Conservation (phyloP, 1,140 invertebrate species). For the Anoplolepis gracilipes region DNA sequence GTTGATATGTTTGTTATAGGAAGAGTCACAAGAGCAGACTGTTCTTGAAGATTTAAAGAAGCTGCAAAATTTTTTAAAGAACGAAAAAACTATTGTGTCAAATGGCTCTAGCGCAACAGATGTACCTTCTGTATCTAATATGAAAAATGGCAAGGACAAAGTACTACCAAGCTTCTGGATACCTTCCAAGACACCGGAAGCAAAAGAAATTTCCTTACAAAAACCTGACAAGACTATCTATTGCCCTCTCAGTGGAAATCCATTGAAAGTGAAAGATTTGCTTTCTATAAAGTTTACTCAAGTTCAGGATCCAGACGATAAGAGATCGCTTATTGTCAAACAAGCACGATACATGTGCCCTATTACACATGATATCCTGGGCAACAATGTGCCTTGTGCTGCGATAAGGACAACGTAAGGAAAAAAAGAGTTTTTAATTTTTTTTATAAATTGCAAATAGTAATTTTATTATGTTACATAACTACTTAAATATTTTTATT, state of each 20-base stretch:
- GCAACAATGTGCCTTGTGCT: slow-evolving; percentile 97
- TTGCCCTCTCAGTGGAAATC: slow-evolving; percentile 97
- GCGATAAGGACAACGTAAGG: slow-evolving; percentile 96
- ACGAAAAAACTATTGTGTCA: slow-evolving; percentile 90
- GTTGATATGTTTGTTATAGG: slow-evolving; percentile 73
- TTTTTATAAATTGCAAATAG: background rate
- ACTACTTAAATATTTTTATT: slow-evolving; percentile 37
- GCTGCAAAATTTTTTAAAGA: slow-evolving; percentile 92
- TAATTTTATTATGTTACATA: background rate
- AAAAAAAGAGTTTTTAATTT: slow-evolving; percentile 62
- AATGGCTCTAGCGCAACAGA: slow-evolving; percentile 58
- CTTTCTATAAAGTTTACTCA: slow-evolving; percentile 97
- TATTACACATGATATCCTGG: slow-evolving; percentile 97
- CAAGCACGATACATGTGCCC: slow-evolving; percentile 98
- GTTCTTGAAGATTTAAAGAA: slow-evolving; percentile 90
- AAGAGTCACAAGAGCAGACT: slow-evolving; percentile 88
- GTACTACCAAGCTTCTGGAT: slow-evolving; percentile 98
- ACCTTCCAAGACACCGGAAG: slow-evolving; percentile 96
- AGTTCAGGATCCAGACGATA: slow-evolving; percentile 94
- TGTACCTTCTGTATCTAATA: slow-evolving; percentile 91
- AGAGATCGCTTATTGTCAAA: slow-evolving; percentile 92
- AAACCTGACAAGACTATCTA: slow-evolving; percentile 97
- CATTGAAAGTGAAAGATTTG: slow-evolving; percentile 96
- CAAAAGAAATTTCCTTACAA: slow-evolving; percentile 89
- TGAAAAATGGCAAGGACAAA: slow-evolving; percentile 89